phyloP scores from a whole-genome alignment of 2,113 vertebrate species.

The Gallinago media region DNA sequence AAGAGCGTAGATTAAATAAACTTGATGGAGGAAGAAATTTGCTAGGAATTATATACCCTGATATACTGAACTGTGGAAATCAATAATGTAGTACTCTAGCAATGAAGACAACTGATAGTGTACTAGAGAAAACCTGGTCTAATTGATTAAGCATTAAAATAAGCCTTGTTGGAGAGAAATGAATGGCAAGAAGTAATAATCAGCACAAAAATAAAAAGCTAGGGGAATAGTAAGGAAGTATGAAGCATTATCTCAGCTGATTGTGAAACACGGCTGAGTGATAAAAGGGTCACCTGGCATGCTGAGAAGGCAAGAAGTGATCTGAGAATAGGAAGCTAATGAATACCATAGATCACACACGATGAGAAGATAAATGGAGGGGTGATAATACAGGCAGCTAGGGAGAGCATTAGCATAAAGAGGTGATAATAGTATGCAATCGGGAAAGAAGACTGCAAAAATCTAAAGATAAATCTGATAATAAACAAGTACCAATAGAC shows the following conservation, averaged over 20 bases:
- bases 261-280: constrained; percentile 10
- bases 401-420: constrained; percentile 61
- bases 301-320: constrained; percentile 58
- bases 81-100: not conserved
- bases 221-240: not conserved
- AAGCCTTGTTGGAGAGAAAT: not conserved
- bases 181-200: not conserved
- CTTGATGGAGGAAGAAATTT: constrained; percentile 31
- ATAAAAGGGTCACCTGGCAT: constrained; percentile 51
- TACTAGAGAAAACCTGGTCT: not conserved
- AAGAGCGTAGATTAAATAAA: constrained; percentile 4
- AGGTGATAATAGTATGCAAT: constrained; percentile 52
- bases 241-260: not conserved
- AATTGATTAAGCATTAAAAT: not conserved
- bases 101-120: not conserved
- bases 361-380: constrained; percentile 42
- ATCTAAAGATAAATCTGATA: constrained; percentile 48
- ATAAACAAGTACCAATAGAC: constrained; percentile 45
- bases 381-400: constrained; percentile 22
- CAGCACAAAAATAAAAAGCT: not conserved
- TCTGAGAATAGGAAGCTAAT: constrained; percentile 52
- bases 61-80: not conserved
- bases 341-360: not conserved
- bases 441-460: constrained; percentile 43
- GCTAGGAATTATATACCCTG: not conserved